Evolutionary conservation across 53 echinoderm and acorn worm genomes (phyloP).

Genomic region (Echinarachnius parma): DNA sequence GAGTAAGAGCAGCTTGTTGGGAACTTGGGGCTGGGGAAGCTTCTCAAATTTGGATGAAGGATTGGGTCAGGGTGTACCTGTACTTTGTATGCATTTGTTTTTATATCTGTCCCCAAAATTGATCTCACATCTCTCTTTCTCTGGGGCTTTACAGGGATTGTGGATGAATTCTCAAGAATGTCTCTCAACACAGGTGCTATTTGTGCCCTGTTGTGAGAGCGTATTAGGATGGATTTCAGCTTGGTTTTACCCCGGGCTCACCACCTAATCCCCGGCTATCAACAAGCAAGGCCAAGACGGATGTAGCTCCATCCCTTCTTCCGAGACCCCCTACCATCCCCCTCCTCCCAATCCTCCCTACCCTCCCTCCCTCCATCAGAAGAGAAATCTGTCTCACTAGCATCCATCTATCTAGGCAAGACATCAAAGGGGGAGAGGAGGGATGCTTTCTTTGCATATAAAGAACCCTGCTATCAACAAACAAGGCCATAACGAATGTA

Average conservation of each 20-base stretch:
- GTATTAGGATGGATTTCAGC: slow-evolving; percentile 29
- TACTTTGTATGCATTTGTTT: background rate
- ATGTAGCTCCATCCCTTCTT: background rate
- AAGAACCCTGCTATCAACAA: too few species aligned
- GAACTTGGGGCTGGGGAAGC: background rate
- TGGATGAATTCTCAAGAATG: slow-evolving; percentile 2
- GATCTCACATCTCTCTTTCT: too few species aligned
- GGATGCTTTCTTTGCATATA: background rate
- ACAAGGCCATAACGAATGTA: too few species aligned
- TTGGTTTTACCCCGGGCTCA: slow-evolving; percentile 24
- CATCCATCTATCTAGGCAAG: too few species aligned
- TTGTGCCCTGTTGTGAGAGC: slow-evolving; percentile 14
- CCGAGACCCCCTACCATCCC: slow-evolving; percentile 8
- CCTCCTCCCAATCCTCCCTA: too few species aligned
- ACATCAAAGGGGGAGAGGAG: too few species aligned
- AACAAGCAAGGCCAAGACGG: slow-evolving; percentile 30
- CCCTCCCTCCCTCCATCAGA: too few species aligned
- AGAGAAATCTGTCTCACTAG: too few species aligned
- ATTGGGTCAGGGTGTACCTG: slow-evolving; percentile 36
- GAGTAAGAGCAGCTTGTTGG: background rate
- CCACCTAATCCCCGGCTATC: slow-evolving; percentile 19
- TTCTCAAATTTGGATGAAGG: background rate
- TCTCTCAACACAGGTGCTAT: slow-evolving; percentile 33
- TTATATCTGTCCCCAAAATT: background rate
- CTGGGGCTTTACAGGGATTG: too few species aligned